These are phyloP conservation scores for Dicycla oo DNA, from an alignment of 2,888 invertebrate species.

Conservation along the genomic window DNA sequence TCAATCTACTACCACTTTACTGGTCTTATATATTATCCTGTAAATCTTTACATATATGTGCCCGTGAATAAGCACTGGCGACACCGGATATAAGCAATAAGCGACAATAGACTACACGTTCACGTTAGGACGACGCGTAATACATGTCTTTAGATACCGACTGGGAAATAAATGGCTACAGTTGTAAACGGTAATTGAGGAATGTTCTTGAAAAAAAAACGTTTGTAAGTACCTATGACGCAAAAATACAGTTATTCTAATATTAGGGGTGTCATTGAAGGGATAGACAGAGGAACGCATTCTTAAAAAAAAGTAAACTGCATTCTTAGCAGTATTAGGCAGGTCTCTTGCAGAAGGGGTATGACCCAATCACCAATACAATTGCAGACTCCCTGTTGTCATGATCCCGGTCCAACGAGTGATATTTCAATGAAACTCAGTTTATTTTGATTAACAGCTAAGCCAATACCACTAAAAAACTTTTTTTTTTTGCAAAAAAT, in stretches of 20 bases:
- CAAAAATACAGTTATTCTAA: constrained; percentile 1
- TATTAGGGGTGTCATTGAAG: not conserved
- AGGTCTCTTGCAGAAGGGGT: not conserved
- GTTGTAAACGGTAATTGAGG: constrained; percentile 39
- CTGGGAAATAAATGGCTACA: constrained; percentile 51
- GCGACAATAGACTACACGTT: constrained; percentile 73
- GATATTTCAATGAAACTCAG: not conserved
- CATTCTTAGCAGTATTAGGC: not conserved
- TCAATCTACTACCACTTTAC: constrained; percentile 43
- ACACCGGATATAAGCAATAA: constrained; percentile 83
- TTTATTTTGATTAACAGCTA: not conserved
- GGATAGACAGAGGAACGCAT: not conserved
- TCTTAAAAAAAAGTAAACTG: not conserved
- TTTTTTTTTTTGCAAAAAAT: too few relatives aligned
- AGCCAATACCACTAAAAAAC: not conserved
- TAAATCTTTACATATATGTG: constrained; percentile 55
- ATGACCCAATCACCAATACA: not conserved
- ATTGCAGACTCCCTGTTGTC: not conserved
- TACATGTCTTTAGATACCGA: constrained; percentile 65
- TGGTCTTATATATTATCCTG: constrained; percentile 54
- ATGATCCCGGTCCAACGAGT: accelerated
- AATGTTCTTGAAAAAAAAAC: constrained; percentile 40
- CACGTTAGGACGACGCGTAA: constrained; percentile 62
- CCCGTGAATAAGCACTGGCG: constrained; percentile 60
- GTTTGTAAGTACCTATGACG: constrained; percentile 1